Evolutionary conservation across 2,888 invertebrate species (phyloP), one percentile per base, ranked within the genome.

Genomic region (Coenonympha glycerion): DNA sequence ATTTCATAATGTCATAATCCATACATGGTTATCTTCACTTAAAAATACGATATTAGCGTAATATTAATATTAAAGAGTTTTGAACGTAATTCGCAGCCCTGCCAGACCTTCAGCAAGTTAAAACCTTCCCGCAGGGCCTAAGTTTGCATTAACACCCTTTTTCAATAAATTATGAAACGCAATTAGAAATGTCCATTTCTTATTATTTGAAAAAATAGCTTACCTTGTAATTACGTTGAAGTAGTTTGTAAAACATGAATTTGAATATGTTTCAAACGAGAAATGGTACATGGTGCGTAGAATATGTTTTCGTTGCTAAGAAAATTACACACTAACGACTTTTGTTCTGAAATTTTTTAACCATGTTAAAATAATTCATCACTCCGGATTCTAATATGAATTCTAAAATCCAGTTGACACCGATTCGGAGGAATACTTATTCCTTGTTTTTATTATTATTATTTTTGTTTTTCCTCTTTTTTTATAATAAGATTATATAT

Each of bases 201-300:
- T 19, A 30, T 41, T 41, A 30, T 19, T 41, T 41, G 11, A 19
- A 28, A 41, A 28, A 41, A 19, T 6, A 18, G 41, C 16, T 11
- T 3, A 19, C 18, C 22, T 24, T 39, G 28, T 41, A 19, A 41
- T 30, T 28, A 19, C 18, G 18, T 19, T 18, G 18, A 18, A 28
- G 16, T 40, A 18, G 26, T 28, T 11, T 19, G 9, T 41, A 28
- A 6, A 19, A 41, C 18, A 41, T 19, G 28, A 18, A 41, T 28
- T 41, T 22, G 15, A 28, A 41, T 41, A 34, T 11, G 2, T 11
- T 9, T 11, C n/a, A 28, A 19, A 41, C n/a, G 13, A 31, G 49
- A 52, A 52, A 49, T 49, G 47, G 48, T 52, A 44, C 42, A 49
- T 49, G 47, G 48, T 52, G 44, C 42, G 47, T 53, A 19, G 42